A percentile compares a stretch with the other conserved stretches of the same genome.
phyloP scores from a whole-genome alignment of 2,888 invertebrate species.

The Acronicta psi region DNA sequence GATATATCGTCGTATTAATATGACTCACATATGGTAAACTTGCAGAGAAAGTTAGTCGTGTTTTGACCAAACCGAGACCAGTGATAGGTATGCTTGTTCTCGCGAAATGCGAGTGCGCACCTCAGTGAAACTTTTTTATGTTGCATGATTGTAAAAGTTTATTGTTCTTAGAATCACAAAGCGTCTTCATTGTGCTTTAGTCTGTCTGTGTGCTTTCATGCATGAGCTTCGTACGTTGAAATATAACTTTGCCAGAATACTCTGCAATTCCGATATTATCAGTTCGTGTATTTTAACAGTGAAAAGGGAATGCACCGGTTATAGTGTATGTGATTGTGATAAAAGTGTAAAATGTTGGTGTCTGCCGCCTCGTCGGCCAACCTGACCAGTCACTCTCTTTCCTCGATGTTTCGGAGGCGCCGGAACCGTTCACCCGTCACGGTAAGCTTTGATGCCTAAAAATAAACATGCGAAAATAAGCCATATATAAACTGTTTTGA shows the following conservation, averaged over 20 bases:
- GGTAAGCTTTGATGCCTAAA: constrained; percentile 64
- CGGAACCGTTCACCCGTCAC: constrained; percentile 67
- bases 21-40: constrained; percentile 50
- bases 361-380: constrained; percentile 70
- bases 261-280: constrained; percentile 19
- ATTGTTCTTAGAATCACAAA: constrained; percentile 59
- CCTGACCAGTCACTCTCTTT: constrained; percentile 73
- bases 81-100: constrained; percentile 63
- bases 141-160: constrained; percentile 60
- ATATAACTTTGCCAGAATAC: constrained; percentile 28
- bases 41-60: constrained; percentile 68
- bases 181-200: constrained; percentile 56
- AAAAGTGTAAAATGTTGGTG: constrained; percentile 71
- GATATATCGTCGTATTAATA: constrained; percentile 28
- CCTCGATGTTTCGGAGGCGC: constrained; percentile 78
- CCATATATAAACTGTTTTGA: neutral
- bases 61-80: constrained; percentile 67
- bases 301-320: constrained; percentile 54
- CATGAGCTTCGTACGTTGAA: constrained; percentile 21
- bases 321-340: constrained; percentile 55
- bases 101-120: constrained; percentile 56
- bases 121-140: constrained; percentile 65
- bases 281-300: constrained; percentile 41
- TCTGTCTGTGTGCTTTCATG: constrained; percentile 51
- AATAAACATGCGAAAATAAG: constrained; percentile 31